Evolutionary conservation across 2,113 vertebrate species (phyloP).

Genomic region (Alaudala cheleensis): DNA sequence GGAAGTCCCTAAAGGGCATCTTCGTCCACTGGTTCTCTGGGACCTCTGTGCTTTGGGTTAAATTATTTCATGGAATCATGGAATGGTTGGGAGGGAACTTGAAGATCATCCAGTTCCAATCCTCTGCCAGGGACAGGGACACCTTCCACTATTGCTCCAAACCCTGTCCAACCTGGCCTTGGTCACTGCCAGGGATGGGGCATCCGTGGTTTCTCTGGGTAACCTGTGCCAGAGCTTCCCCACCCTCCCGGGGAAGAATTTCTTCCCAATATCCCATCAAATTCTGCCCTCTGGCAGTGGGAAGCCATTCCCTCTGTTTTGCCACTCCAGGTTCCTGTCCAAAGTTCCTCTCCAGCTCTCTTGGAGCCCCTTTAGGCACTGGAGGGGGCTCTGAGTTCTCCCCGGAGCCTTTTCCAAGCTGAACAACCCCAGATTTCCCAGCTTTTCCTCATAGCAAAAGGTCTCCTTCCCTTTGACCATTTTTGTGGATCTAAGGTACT

Average conservation of each 20-base stretch:
- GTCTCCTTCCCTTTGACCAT: rapidly evolving
- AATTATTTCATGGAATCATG: not conserved
- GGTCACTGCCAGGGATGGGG: not conserved
- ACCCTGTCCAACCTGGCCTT: rapidly evolving
- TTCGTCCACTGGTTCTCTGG: rapidly evolving
- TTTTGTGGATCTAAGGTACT: not conserved
- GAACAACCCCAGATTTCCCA: rapidly evolving
- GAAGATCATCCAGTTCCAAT: rapidly evolving
- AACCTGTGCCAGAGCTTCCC: rapidly evolving
- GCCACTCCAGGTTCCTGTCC: rapidly evolving
- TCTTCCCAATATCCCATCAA: rapidly evolving
- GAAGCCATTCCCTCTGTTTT: not conserved
- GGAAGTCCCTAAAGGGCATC: not conserved
- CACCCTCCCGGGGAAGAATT: rapidly evolving
- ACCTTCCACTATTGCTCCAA: not conserved
- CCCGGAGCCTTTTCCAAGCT: not conserved
- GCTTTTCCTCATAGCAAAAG: rapidly evolving
- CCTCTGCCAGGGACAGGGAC: rapidly evolving
- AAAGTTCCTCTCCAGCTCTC: not conserved
- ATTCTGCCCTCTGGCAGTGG: not conserved
- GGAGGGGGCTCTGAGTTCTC: rapidly evolving
- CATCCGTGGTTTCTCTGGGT: not conserved
- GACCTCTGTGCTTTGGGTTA: not conserved
- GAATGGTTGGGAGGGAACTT: not conserved
- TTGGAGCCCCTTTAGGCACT: rapidly evolving